phyloP scores from a whole-genome alignment of 2,888 invertebrate species.

The Scelioninae gen. 2 region DNA sequence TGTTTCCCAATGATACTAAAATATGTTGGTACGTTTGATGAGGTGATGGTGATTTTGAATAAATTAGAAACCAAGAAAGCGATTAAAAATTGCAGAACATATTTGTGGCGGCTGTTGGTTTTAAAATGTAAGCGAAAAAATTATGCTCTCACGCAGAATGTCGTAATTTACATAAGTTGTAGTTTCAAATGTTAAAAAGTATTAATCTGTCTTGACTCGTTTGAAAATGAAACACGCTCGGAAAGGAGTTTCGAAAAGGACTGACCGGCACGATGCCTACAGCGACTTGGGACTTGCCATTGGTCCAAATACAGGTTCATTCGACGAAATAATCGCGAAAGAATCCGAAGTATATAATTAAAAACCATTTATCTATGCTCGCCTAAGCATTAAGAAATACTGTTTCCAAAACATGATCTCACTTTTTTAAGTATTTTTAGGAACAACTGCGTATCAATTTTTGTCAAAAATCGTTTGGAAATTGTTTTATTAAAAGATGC shows the following conservation, averaged over 20 bases:
- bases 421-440: constrained; percentile 1
- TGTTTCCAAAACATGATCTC: background rate
- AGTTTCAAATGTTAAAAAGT: constrained; percentile 5
- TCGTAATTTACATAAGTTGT: constrained; percentile 13
- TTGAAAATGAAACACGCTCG: constrained; percentile 28
- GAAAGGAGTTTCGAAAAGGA: constrained; percentile 12
- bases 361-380: constrained; percentile 35
- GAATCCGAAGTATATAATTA: constrained; percentile 37
- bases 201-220: constrained; percentile 21
- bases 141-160: background rate
- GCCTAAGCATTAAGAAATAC: constrained; percentile 21
- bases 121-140: no score
- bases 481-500: no score
- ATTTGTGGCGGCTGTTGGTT: no score
- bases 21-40: no score
- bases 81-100: no score
- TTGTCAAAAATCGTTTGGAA: no score
- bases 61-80: no score
- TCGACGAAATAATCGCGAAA: constrained; percentile 36
- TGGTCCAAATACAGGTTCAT: constrained; percentile 19
- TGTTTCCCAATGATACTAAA: no score
- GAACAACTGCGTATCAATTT: no score
- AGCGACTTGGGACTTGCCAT: constrained; percentile 20
- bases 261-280: constrained; percentile 15
- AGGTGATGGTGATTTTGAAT: no score